A percentile compares a stretch with the other conserved stretches of the same genome.
Conservation (phyloP, 2,888 invertebrate species). For the Halictus ligatus region DNA sequence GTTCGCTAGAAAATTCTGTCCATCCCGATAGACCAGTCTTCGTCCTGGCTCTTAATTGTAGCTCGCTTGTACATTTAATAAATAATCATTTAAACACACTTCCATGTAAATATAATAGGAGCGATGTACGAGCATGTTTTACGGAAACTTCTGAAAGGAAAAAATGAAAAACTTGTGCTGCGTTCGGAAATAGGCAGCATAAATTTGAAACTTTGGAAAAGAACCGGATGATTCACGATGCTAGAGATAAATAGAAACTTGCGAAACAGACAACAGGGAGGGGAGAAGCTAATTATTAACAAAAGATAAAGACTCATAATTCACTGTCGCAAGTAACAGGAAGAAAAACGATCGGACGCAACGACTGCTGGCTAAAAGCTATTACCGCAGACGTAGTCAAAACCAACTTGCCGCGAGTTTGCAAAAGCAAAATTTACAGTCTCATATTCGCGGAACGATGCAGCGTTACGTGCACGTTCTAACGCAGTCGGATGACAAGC, state of each 20-base stretch:
- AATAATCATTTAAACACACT: background rate
- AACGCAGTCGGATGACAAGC: background rate
- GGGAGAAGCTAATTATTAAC: conserved; percentile 41
- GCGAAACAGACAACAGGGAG: background rate
- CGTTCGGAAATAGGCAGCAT: background rate
- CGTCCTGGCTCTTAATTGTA: background rate
- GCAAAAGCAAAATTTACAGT: conserved; percentile 24
- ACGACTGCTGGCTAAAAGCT: conserved; percentile 16
- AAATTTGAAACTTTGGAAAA: background rate
- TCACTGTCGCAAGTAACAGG: conserved; percentile 25
- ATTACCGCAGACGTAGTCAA: conserved; percentile 33
- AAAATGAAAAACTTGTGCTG: background rate
- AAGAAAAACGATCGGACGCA: conserved; percentile 41
- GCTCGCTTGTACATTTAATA: background rate
- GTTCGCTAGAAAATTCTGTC: background rate
- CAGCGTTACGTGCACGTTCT: background rate
- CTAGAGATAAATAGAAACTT: background rate
- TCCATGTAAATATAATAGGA: background rate
- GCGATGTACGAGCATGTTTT: background rate
- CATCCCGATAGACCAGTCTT: background rate
- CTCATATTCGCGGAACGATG: conserved; percentile 11
- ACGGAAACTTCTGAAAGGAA: background rate
- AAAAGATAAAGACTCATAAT: conserved; percentile 25
- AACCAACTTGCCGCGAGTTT: conserved; percentile 21
- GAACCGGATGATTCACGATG: conserved; percentile 13